Percentiles rank a stretch among this genome's conserved stretches.
Conservation (phyloP, 1,140 invertebrate genomes). For the Eufriesea mexicana region DNA sequence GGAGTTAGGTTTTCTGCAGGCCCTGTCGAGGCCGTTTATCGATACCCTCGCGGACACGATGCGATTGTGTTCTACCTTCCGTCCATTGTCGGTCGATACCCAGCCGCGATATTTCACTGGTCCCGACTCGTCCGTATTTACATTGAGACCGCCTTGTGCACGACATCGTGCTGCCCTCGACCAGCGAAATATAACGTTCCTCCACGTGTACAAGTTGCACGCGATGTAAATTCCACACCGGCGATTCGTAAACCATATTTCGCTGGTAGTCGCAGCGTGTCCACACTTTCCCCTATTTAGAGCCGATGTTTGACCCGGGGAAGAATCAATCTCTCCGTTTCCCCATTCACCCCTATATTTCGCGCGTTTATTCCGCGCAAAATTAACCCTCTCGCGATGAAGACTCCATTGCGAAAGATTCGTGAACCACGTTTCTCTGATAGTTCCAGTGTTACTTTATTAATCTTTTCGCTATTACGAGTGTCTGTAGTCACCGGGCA, state of each 20-base stretch:
- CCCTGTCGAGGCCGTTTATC: not conserved
- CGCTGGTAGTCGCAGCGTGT: not conserved
- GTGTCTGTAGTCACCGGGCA: too few species aligned
- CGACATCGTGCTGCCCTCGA: slow-evolving; percentile 10
- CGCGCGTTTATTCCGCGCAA: too few species aligned
- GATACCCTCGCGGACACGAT: not conserved
- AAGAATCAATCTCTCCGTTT: not conserved
- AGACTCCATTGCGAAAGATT: too few species aligned
- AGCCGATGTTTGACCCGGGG: not conserved
- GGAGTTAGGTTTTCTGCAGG: not conserved
- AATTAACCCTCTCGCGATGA: too few species aligned
- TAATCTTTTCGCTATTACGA: too few species aligned
- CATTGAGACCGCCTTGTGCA: not conserved
- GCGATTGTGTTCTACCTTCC: slow-evolving; percentile 4
- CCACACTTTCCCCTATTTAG: too few species aligned
- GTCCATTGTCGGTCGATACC: slow-evolving; percentile 12
- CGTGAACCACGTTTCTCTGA: too few species aligned
- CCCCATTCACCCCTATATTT: too few species aligned
- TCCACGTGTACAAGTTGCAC: slow-evolving; percentile 33
- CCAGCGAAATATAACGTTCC: slow-evolving; percentile 33
- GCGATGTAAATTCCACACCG: slow-evolving; percentile 52
- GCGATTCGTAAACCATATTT: slow-evolving; percentile 45
- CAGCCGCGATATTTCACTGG: slow-evolving; percentile 3
- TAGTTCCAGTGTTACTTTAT: too few species aligned
- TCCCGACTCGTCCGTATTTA: not conserved